A percentile compares a stretch with the other conserved stretches of the same genome.
Evolutionary conservation across 2,888 invertebrate species (phyloP).

Genomic region (Piscicola geometra): DNA sequence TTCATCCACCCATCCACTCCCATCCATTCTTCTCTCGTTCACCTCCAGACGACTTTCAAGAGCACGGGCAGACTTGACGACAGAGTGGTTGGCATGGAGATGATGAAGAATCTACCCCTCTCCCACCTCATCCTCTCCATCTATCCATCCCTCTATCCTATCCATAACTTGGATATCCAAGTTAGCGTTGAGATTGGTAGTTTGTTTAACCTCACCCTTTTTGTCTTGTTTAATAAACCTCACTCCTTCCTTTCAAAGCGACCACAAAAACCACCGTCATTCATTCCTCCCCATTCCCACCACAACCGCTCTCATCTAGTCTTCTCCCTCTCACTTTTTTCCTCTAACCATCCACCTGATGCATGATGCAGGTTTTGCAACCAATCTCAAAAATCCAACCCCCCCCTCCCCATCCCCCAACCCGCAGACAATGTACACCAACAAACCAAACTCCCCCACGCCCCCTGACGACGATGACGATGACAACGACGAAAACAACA

Average conservation of each 20-base stretch:
- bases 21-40: not conserved
- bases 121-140: constrained; percentile 73
- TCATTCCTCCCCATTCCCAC: too few relatives aligned
- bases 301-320: too few relatives aligned
- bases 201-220: not conserved
- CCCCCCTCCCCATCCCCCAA: not conserved
- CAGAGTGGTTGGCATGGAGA: constrained; percentile 84
- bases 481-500: constrained; percentile 44
- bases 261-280: too few relatives aligned
- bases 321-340: too few relatives aligned
- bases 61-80: constrained; percentile 85
- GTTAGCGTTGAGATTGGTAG: constrained; percentile 46
- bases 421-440: constrained; percentile 4
- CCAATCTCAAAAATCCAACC: too few relatives aligned
- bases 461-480: not conserved
- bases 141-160: constrained; percentile 85
- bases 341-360: too few relatives aligned
- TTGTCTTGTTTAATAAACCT: too few relatives aligned
- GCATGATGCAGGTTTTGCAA: too few relatives aligned
- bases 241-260: too few relatives aligned
- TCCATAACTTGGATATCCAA: constrained; percentile 69
- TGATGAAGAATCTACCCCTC: constrained; percentile 82
- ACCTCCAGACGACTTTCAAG: constrained; percentile 73
- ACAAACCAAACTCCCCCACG: not conserved
- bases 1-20: not conserved